Percentiles rank a stretch among this genome's conserved stretches.
These are phyloP conservation scores for Rhizoglyphus robini DNA, from an alignment of 1,140 invertebrate genomes.

Conservation along the genomic window DNA sequence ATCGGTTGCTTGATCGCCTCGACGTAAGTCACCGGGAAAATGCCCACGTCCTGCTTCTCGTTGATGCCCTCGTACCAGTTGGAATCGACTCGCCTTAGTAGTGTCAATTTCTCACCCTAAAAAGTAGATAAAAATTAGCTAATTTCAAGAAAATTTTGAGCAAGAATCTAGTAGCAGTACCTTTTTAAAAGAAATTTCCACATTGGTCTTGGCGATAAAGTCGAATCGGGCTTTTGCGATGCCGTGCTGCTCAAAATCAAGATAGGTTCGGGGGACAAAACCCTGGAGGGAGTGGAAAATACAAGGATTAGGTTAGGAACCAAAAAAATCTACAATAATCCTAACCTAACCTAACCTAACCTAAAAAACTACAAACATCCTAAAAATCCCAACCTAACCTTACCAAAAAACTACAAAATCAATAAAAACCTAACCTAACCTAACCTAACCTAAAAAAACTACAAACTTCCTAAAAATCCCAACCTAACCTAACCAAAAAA, in stretches of 20 bases:
- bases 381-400: too few relatives aligned
- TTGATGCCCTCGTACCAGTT: slow-evolving; percentile 88
- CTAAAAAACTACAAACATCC: too few relatives aligned
- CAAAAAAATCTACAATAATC: background rate
- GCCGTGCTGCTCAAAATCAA: slow-evolving; percentile 44
- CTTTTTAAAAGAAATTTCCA: slow-evolving; percentile 78
- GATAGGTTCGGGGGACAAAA: slow-evolving; percentile 21
- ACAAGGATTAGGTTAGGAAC: background rate
- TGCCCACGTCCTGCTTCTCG: slow-evolving; percentile 57
- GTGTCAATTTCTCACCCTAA: slow-evolving; percentile 56
- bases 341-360: too few relatives aligned
- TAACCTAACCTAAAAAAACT: too few relatives aligned
- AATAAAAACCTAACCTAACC: too few relatives aligned
- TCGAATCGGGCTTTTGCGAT: slow-evolving; percentile 77
- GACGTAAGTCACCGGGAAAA: slow-evolving; percentile 77
- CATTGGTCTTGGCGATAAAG: slow-evolving; percentile 72
- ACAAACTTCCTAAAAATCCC: too few relatives aligned
- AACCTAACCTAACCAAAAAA: too few relatives aligned
- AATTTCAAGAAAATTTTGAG: background rate
- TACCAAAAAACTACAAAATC: too few relatives aligned
- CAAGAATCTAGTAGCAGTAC: slow-evolving; percentile 19
- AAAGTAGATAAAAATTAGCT: background rate
- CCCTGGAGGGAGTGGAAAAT: slow-evolving; percentile 1
- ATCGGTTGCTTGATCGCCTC: slow-evolving; percentile 55
- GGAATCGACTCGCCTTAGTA: slow-evolving; percentile 68